These are phyloP conservation scores for Takifugu ocellatus DNA, from an alignment of 2,797 vertebrate genomes.

Conservation along the genomic window DNA sequence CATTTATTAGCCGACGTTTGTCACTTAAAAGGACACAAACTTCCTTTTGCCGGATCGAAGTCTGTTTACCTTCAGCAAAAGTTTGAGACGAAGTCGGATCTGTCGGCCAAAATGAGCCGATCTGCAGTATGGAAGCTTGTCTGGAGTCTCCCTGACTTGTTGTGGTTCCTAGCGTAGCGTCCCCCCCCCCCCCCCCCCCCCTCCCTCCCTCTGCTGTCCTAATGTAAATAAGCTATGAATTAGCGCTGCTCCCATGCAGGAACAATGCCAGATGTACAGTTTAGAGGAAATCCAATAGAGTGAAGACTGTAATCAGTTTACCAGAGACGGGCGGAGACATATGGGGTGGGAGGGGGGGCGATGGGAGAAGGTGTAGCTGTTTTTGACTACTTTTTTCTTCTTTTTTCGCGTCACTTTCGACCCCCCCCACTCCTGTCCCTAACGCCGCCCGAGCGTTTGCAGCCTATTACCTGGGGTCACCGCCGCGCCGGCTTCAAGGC, in stretches of 20 bases:
- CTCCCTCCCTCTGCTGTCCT: conserved; percentile 57
- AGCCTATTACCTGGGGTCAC: conserved; percentile 74
- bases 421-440: background rate
- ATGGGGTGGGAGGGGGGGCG: background rate
- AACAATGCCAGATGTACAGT: conserved; percentile 71
- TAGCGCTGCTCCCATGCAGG: conserved; percentile 49
- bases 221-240: conserved; percentile 75
- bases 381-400: background rate
- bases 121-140: background rate
- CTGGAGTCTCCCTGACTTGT: conserved; percentile 14
- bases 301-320: conserved; percentile 69
- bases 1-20: conserved; percentile 27
- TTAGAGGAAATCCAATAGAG: conserved; percentile 70
- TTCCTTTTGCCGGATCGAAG: conserved; percentile 45
- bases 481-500: conserved; percentile 75
- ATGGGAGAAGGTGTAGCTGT: background rate
- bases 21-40: conserved; percentile 33
- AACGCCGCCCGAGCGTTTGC: conserved; percentile 41
- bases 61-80: no score
- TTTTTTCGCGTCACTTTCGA: conserved; percentile 1
- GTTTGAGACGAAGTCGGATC: no score
- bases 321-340: conserved; percentile 46
- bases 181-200: background rate
- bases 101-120: no score
- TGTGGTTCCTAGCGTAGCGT: background rate